Percentiles rank a stretch among this genome's conserved stretches.
Evolutionary conservation across 2,797 vertebrate genomes (phyloP).

Genomic region (Bovichtus variegatus): DNA sequence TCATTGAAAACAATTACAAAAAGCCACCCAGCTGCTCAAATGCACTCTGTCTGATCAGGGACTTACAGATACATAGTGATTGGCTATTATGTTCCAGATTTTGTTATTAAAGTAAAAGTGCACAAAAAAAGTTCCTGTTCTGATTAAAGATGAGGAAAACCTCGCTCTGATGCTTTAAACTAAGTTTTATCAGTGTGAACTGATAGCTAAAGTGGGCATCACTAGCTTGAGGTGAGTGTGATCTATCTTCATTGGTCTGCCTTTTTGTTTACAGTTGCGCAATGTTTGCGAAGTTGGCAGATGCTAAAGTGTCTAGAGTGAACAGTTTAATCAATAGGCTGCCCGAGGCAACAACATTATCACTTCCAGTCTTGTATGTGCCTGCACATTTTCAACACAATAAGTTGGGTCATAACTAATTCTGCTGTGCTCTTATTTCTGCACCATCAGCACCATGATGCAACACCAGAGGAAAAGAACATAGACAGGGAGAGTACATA

Average conservation of each 20-base stretch:
- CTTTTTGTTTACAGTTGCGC: constrained; percentile 1
- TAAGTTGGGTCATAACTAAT: constrained; percentile 5
- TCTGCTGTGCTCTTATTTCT: constrained; percentile 3
- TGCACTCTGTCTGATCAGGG: neutral
- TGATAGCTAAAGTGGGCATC: neutral
- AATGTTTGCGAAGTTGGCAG: neutral
- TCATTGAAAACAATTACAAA: neutral
- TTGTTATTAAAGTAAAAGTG: neutral
- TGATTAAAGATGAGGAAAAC: neutral
- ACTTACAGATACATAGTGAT: neutral
- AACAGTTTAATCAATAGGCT: constrained; percentile 39
- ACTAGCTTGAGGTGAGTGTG: neutral
- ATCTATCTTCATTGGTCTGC: neutral
- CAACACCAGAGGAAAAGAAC: neutral
- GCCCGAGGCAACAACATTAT: constrained; percentile 15
- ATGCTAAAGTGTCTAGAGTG: neutral
- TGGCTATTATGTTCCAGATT: neutral
- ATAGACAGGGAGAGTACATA: neutral
- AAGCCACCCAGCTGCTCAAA: neutral
- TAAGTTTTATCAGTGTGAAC: neutral
- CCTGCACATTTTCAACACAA: constrained; percentile 12
- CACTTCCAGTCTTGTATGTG: constrained; percentile 6
- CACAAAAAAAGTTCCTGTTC: no score
- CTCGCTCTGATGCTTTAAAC: neutral
- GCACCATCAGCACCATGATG: constrained; percentile 14